Evolutionary conservation across 1,140 invertebrate genomes (phyloP), one percentile per base, ranked within the genome.

Genomic region (Yoshiicerus persimilis): DNA sequence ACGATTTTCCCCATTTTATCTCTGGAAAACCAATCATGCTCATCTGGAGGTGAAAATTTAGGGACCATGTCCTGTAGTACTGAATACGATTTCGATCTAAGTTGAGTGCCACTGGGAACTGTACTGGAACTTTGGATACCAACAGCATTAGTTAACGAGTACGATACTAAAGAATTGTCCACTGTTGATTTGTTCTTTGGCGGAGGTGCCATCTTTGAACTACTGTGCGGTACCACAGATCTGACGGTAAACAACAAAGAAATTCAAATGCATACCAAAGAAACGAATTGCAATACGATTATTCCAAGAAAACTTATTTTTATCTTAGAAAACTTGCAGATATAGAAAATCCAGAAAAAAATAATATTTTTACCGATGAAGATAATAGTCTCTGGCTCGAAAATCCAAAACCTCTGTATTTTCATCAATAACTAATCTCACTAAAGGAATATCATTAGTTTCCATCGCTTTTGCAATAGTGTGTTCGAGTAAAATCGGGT

Each of bases 1-100:
- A 88, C 10, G 2, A 86, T 83, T 86, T 64, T 80, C 16, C 88
- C 88, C 20, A 86, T 27, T 38, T 84, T 80, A 62, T 88, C 85
- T 20, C 84, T 41, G 16, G 85, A 80, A 34, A 77, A 88, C 87
- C 87, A 88, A 62, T 88, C 87, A 32, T 86, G 85, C 25, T 88
- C 87, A 34, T 86, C 36, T n/a, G 87, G 87, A 4, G 87, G 87
- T 8, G n/a, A 20, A 41, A 16, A 84, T 27, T 56, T 56, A 16
- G 41, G 34, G 25, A 36, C 56, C 2, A 23, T n/a, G 6, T 64
- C 20, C n/a, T n/a, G 20, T 56, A 56, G 8, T n/a, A n/a, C 11
- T 6, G 23, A 38, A 30, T 86, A 25, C 2, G 66, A 87, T 27
- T 8, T 16, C 10, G 77, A n/a, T 47, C 20, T 47, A 10, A 47